Percentiles rank a stretch among this genome's conserved stretches.
Evolutionary conservation across 2,888 invertebrate genomes (phyloP).

Genomic region (Drosophila percnosoma): DNA sequence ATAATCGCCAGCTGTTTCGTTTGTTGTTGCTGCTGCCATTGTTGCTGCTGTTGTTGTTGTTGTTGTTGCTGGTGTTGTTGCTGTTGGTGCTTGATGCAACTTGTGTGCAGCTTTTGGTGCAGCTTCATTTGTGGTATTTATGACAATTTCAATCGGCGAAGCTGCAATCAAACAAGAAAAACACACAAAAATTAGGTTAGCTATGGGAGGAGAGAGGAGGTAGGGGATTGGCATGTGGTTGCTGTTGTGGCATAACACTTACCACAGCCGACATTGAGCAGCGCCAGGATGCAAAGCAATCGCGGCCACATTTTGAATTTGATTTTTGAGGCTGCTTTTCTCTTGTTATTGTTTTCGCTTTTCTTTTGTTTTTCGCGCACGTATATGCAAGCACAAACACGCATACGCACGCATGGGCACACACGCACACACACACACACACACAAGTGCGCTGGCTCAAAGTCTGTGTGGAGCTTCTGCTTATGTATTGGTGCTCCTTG

Average conservation of each 20-base stretch:
- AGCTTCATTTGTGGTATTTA: constrained; percentile 62
- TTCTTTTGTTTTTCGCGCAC: constrained; percentile 72
- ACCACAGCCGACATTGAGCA: constrained; percentile 53
- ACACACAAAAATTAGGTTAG: constrained; percentile 54
- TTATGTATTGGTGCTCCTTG: constrained; percentile 38
- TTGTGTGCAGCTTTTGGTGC: constrained; percentile 44
- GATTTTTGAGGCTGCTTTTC: constrained; percentile 17
- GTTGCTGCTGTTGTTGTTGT: constrained; percentile 7
- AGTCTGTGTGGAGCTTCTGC: constrained; percentile 59
- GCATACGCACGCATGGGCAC: constrained; percentile 28
- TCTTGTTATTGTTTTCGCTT: constrained; percentile 60
- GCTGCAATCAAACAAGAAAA: constrained; percentile 48
- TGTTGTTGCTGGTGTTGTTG: constrained; percentile 23
- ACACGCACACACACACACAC: constrained; percentile 14
- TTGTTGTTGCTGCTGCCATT: constrained; percentile 33
- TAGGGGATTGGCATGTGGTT: background rate
- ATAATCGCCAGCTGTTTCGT: constrained; percentile 77
- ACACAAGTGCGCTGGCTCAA: constrained; percentile 56
- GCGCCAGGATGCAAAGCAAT: constrained; percentile 54
- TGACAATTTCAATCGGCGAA: constrained; percentile 71
- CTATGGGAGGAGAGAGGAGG: constrained; percentile 29
- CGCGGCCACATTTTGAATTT: constrained; percentile 45
- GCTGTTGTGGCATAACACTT: constrained; percentile 46
- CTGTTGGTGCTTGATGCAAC: constrained; percentile 38
- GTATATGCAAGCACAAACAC: constrained; percentile 33